phyloP scores from a whole-genome alignment of 2,888 invertebrate species.

The Netelia virgata region DNA sequence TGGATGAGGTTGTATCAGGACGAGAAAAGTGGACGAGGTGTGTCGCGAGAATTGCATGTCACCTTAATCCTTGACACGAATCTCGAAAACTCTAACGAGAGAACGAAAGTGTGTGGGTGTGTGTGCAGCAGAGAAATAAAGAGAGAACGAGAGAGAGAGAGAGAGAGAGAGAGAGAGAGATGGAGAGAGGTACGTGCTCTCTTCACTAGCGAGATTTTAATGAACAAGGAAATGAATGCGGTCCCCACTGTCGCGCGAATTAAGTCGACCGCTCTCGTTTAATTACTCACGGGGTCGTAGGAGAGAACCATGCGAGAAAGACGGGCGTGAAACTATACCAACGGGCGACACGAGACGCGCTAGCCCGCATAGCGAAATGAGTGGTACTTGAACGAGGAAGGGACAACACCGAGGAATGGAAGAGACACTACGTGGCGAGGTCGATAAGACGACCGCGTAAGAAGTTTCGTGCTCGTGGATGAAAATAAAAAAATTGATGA shows the following conservation, averaged over 20 bases:
- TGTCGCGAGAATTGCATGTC: constrained; percentile 68
- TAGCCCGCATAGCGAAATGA: constrained; percentile 51
- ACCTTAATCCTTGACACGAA: constrained; percentile 72
- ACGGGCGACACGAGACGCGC: constrained; percentile 30
- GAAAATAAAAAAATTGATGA: not conserved
- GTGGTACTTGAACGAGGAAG: constrained; percentile 31
- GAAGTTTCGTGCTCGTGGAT: not conserved
- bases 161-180: constrained; percentile 5
- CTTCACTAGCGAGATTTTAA: constrained; percentile 66
- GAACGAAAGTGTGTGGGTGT: not conserved
- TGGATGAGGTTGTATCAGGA: constrained; percentile 4
- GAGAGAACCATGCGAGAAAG: constrained; percentile 18
- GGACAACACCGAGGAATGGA: not conserved
- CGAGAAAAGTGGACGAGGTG: constrained; percentile 47
- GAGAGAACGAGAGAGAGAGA: constrained; percentile 1
- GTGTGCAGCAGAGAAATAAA: not conserved
- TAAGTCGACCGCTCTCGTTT: constrained; percentile 69
- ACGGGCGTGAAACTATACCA: constrained; percentile 25
- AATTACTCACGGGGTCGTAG: constrained; percentile 61
- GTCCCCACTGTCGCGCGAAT: constrained; percentile 66
- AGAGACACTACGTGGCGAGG: no score
- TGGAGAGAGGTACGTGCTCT: constrained; percentile 28
- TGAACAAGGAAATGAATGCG: constrained; percentile 72
- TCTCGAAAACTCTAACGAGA: constrained; percentile 66
- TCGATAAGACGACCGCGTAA: no score